Conservation (phyloP, 2,113 vertebrate genomes). For the Podiceps cristatus region DNA sequence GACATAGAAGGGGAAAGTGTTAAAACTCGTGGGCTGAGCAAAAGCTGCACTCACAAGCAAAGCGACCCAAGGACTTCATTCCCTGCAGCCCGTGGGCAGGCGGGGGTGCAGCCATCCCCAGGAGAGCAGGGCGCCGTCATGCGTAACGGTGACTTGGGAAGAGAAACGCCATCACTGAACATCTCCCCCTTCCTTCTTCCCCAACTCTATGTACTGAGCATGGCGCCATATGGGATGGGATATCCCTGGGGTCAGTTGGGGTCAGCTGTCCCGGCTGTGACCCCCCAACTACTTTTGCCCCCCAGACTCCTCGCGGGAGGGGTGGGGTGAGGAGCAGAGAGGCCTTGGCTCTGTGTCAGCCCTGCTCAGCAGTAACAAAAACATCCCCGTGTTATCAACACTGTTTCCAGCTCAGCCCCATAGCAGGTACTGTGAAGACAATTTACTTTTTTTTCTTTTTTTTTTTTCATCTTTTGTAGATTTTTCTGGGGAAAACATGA, state of each 20-base stretch:
- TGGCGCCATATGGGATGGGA: too few species aligned
- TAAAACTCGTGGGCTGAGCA: fast-evolving
- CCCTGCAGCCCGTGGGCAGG: fast-evolving
- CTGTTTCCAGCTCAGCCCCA: fast-evolving
- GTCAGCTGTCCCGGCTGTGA: not conserved
- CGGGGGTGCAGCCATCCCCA: not conserved
- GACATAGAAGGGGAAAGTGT: fast-evolving
- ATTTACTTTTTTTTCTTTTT: fast-evolving
- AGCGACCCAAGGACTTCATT: too few species aligned
- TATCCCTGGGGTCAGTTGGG: not conserved
- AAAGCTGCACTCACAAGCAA: fast-evolving
- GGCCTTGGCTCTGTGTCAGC: not conserved
- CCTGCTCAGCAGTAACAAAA: fast-evolving
- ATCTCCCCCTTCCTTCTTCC: not conserved
- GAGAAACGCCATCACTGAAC: fast-evolving
- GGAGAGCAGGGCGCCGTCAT: not conserved
- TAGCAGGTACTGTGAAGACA: fast-evolving
- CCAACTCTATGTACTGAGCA: too few species aligned
- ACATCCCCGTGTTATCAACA: fast-evolving
- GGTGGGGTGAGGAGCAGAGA: not conserved
- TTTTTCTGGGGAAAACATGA: not conserved
- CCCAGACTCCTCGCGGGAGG: not conserved
- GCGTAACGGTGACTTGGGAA: fast-evolving
- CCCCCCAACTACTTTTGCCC: not conserved
- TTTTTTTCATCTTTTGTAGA: too few species aligned